phyloP scores from a whole-genome alignment of 2,797 vertebrate species.

The Dryobates pubescens region DNA sequence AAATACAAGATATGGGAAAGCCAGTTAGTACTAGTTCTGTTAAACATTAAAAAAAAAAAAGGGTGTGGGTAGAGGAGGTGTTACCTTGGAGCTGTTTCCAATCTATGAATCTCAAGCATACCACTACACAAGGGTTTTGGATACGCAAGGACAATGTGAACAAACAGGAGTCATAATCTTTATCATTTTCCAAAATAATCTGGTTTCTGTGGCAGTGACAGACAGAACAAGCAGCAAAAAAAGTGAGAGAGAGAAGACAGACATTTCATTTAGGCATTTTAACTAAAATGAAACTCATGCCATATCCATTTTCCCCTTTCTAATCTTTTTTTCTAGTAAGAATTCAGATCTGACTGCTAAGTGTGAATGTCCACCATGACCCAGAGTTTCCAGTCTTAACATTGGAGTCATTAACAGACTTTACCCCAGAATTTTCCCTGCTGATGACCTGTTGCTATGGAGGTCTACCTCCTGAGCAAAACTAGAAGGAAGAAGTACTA shows the following conservation, averaged over 20 bases:
- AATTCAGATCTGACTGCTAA: not conserved
- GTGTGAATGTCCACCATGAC: not conserved
- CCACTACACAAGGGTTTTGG: not conserved
- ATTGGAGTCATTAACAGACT: conserved; percentile 9
- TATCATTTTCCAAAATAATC: not conserved
- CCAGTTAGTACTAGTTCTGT: not conserved
- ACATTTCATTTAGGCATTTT: not conserved
- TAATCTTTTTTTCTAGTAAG: not conserved
- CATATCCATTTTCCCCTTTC: not conserved
- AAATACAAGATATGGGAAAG: not conserved
- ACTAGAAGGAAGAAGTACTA: conserved; percentile 16
- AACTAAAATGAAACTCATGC: not conserved
- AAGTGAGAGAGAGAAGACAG: not conserved
- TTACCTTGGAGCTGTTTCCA: not conserved
- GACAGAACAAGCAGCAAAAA: not conserved
- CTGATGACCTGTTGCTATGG: conserved; percentile 17
- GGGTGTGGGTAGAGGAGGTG: not conserved
- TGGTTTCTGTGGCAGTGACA: not conserved
- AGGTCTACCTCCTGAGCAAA: conserved; percentile 14
- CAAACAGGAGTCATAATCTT: not conserved
- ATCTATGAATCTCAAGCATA: not conserved
- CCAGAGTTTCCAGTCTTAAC: not conserved
- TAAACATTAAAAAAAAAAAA: not conserved
- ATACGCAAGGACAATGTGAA: not conserved
- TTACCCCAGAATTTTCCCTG: not conserved